phyloP scores from a whole-genome alignment of 2,113 vertebrate species.

The Cyphomyrus plagiostoma region DNA sequence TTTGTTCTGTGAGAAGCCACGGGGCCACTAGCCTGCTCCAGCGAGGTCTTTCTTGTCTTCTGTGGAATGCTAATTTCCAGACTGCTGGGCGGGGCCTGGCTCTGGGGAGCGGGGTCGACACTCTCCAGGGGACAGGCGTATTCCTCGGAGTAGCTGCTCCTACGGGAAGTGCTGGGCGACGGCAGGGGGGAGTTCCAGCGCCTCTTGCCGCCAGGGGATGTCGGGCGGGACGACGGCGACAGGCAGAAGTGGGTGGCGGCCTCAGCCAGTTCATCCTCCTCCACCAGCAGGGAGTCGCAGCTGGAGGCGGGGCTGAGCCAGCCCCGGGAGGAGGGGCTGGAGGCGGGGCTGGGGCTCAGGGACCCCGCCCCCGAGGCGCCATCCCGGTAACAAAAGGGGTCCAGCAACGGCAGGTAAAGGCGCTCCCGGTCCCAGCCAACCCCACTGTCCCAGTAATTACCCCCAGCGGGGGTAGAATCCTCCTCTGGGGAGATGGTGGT shows the following conservation, averaged over 20 bases:
- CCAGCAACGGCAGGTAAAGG: conserved; percentile 71
- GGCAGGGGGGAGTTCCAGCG: conserved; percentile 66
- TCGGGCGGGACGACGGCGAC: conserved; percentile 68
- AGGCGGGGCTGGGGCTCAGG: conserved; percentile 79
- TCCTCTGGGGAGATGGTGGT: conserved; percentile 82
- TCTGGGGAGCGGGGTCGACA: conserved; percentile 47
- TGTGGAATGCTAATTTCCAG: conserved; percentile 76
- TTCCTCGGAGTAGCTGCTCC: conserved; percentile 79
- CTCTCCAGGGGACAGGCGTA: conserved; percentile 46
- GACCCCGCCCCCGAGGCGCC: conserved; percentile 57
- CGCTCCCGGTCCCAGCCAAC: conserved; percentile 71
- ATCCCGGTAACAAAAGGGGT: conserved; percentile 78
- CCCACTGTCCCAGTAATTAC: conserved; percentile 60
- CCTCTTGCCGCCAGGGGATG: conserved; percentile 81
- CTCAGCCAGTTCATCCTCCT: conserved; percentile 81
- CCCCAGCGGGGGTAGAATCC: conserved; percentile 45
- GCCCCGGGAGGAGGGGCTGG: conserved; percentile 79
- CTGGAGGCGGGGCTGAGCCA: conserved; percentile 82
- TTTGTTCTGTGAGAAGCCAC: not conserved
- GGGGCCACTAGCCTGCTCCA: conserved; percentile 65
- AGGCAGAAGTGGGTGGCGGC: conserved; percentile 69
- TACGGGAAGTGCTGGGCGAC: conserved; percentile 71
- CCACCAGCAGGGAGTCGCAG: conserved; percentile 76
- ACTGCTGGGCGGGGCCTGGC: conserved; percentile 44
- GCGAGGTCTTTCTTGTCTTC: conserved; percentile 80